phyloP scores from a whole-genome alignment of 2,797 vertebrate species.

The Bovichtus diacanthus region DNA sequence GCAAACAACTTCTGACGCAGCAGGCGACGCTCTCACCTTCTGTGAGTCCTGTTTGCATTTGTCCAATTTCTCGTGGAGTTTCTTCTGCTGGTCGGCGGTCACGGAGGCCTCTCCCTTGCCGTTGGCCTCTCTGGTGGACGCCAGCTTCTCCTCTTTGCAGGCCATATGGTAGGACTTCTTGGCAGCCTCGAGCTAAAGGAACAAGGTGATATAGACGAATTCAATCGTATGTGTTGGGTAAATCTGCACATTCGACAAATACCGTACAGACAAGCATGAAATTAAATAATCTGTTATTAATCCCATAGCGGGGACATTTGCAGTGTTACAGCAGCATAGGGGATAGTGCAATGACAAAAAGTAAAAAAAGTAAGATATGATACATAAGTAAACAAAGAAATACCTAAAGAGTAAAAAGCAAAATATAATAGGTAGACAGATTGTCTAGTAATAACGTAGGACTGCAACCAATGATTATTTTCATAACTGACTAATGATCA shows the following conservation, averaged over 20 bases:
- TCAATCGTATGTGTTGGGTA: not conserved
- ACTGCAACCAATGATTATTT: too few relatives aligned
- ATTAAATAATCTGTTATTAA: too few relatives aligned
- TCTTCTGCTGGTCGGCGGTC: constrained; percentile 93
- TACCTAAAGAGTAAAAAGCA: too few relatives aligned
- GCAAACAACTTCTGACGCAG: constrained; percentile 11
- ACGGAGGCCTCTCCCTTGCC: constrained; percentile 90
- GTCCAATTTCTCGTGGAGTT: constrained; percentile 95
- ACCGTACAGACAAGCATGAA: too few relatives aligned
- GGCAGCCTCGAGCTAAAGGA: constrained; percentile 89
- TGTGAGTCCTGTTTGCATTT: constrained; percentile 96
- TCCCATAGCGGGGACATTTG: too few relatives aligned
- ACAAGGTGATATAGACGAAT: not conserved
- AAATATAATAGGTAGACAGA: too few relatives aligned
- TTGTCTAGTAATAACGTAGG: too few relatives aligned
- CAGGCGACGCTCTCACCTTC: constrained; percentile 85
- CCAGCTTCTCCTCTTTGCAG: constrained; percentile 97
- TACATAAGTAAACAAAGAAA: too few relatives aligned
- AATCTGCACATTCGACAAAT: constrained; percentile 1
- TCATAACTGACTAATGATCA: too few relatives aligned
- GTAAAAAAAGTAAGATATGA: too few relatives aligned
- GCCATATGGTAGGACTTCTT: constrained; percentile 96
- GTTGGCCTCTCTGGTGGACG: constrained; percentile 90
- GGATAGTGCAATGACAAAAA: not conserved
- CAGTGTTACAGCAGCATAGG: too few relatives aligned